Conservation (phyloP, 2,888 invertebrate genomes). For the Magallana nippona region DNA sequence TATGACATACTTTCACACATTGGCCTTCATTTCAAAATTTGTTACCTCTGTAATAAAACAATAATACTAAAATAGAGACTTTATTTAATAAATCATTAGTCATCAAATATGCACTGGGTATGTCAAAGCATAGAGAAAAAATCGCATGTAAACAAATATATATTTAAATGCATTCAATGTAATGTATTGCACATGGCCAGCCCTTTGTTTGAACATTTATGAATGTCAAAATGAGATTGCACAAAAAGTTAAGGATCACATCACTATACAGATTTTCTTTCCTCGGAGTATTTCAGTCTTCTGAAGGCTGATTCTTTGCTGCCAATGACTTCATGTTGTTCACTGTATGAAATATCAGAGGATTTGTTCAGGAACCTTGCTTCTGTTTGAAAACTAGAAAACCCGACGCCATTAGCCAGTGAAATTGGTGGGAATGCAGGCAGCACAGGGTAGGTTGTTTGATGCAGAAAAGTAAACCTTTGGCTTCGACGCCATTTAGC, state of each 20-base stretch:
- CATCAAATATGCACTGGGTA: too few relatives aligned
- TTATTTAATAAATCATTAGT: too few relatives aligned
- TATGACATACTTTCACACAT: too few relatives aligned
- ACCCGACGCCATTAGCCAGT: background rate
- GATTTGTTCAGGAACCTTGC: background rate
- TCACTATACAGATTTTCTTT: constrained; percentile 9
- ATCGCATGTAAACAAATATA: too few relatives aligned
- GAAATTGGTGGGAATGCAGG: background rate
- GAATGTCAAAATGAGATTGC: too few relatives aligned
- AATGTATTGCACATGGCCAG: too few relatives aligned
- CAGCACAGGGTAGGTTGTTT: constrained; percentile 47
- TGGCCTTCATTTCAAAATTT: too few relatives aligned
- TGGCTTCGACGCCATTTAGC: constrained; percentile 75
- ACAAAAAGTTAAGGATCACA: background rate
- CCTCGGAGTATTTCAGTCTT: background rate
- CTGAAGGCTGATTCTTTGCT: constrained; percentile 38
- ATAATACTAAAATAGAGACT: too few relatives aligned
- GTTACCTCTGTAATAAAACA: too few relatives aligned
- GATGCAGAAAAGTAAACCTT: constrained; percentile 68
- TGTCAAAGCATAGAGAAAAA: too few relatives aligned
- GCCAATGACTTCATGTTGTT: background rate
- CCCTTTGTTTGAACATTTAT: too few relatives aligned
- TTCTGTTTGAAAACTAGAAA: background rate
- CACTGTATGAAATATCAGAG: background rate
- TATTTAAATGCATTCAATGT: too few relatives aligned